phyloP scores from a whole-genome alignment of 1,140 invertebrate genomes.

The Penaeus chinensis region DNA sequence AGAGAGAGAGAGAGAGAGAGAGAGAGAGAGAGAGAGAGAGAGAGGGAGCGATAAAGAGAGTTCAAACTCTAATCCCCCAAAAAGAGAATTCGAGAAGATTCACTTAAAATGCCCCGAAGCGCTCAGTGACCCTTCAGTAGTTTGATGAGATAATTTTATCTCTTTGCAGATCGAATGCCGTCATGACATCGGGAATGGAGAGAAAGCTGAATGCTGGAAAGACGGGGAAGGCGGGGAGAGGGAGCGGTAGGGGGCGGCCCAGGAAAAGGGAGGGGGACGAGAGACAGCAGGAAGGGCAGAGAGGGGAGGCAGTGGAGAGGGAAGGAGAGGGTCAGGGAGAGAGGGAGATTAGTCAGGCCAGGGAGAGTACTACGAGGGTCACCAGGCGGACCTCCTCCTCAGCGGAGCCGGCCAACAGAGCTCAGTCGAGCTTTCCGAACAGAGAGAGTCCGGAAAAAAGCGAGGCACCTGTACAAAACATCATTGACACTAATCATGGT shows the following conservation, averaged over 20 bases:
- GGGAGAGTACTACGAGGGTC: constrained; percentile 28
- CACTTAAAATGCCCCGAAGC: background rate
- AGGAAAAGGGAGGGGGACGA: constrained; percentile 52
- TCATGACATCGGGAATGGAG: constrained; percentile 60
- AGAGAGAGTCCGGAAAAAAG: constrained; percentile 13
- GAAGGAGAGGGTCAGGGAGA: constrained; percentile 35
- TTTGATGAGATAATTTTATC: constrained; percentile 60
- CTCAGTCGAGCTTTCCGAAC: background rate
- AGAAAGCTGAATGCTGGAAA: constrained; percentile 59
- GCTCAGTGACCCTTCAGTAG: constrained; percentile 45
- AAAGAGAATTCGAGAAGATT: constrained; percentile 10
- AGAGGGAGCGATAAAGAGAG: background rate
- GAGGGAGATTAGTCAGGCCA: constrained; percentile 16
- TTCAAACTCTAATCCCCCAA: background rate
- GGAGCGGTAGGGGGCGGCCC: constrained; percentile 57
- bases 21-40: background rate
- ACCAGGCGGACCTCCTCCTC: constrained; percentile 29
- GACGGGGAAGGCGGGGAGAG: constrained; percentile 51
- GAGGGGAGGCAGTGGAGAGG: constrained; percentile 23
- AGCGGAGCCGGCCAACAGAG: background rate
- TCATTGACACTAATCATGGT: constrained; percentile 2
- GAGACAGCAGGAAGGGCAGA: constrained; percentile 44
- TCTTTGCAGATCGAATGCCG: constrained; percentile 60
- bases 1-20: too few species aligned
- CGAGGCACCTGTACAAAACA: background rate